These are phyloP conservation scores for Onychostruthus taczanowskii DNA, from an alignment of 2,113 vertebrate species.

Conservation along the genomic window DNA sequence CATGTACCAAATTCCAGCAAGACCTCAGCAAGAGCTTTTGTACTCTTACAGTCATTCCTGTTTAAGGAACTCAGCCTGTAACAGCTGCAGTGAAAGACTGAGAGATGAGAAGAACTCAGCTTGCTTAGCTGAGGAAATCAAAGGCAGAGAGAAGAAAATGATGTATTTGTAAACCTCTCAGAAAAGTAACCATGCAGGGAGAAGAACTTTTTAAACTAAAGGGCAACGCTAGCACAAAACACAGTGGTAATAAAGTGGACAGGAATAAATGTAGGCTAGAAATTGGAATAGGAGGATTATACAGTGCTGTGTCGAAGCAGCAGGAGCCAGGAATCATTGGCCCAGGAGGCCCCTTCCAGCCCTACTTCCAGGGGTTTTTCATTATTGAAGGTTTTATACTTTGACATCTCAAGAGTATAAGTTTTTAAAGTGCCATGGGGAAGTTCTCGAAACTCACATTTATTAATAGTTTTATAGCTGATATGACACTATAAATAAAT, in stretches of 20 bases:
- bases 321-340: constrained; percentile 13
- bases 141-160: constrained; percentile 1
- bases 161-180: not conserved
- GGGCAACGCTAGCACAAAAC: not conserved
- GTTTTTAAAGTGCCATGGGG: constrained; percentile 44
- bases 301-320: not conserved
- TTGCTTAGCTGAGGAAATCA: not conserved
- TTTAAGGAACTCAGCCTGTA: constrained; percentile 6
- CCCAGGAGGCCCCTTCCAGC: constrained; percentile 53
- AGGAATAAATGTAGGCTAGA: constrained; percentile 12
- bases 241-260: constrained; percentile 7
- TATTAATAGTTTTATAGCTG: constrained; percentile 59
- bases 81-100: not conserved
- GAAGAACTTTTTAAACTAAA: constrained; percentile 17
- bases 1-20: not conserved
- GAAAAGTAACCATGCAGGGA: not conserved
- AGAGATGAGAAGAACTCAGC: not conserved
- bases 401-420: constrained; percentile 35
- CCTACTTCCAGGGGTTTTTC: constrained; percentile 22
- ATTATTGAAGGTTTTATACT: constrained; percentile 54
- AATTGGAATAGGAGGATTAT: constrained; percentile 7
- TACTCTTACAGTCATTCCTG: not conserved
- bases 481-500: constrained; percentile 66
- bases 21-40: not conserved
- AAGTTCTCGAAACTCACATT: constrained; percentile 46